Percentiles rank a stretch among this genome's conserved stretches.
These are phyloP conservation scores for Pocillopora damicornis DNA, from an alignment of 64 coral and sea anemone species.

Conservation along the genomic window DNA sequence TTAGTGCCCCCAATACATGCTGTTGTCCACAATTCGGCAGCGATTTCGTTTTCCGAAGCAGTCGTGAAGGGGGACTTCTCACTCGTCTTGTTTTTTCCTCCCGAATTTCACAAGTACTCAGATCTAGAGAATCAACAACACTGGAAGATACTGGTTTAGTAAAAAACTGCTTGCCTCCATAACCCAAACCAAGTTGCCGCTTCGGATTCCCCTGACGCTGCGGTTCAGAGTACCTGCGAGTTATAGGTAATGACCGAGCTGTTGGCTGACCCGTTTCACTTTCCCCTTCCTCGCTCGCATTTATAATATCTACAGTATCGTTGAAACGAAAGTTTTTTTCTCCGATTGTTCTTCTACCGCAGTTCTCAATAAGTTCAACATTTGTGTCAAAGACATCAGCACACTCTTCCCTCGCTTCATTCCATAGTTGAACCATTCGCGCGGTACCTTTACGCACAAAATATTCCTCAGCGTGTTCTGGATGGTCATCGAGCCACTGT, in stretches of 20 bases:
- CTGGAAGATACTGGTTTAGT: conserved; percentile 61
- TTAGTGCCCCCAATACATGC: conserved; percentile 83
- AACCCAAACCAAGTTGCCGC: conserved; percentile 48
- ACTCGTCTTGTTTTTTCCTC: conserved; percentile 68
- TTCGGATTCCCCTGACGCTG: conserved; percentile 55
- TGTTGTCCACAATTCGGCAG: conserved; percentile 90
- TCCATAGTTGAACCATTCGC: conserved; percentile 87
- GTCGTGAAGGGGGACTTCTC: conserved; percentile 73
- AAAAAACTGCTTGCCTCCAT: conserved; percentile 50
- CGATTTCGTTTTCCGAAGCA: conserved; percentile 89
- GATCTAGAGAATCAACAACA: conserved; percentile 81
- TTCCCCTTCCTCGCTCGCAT: conserved; percentile 61
- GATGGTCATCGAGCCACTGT: conserved; percentile 87
- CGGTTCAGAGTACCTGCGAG: conserved; percentile 72
- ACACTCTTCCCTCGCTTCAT: conserved; percentile 51
- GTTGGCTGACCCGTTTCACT: conserved; percentile 25
- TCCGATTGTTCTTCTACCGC: conserved; percentile 19
- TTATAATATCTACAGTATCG: conserved; percentile 81
- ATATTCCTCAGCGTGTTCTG: conserved; percentile 74
- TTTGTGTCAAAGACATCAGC: conserved; percentile 27
- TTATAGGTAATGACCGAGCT: conserved; percentile 16
- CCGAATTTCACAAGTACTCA: conserved; percentile 75
- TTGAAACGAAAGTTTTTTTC: conserved; percentile 88
- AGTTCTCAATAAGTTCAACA: conserved; percentile 38
- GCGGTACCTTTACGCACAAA: conserved; percentile 85